These are phyloP conservation scores for Sturnus vulgaris DNA, from an alignment of 2,113 vertebrate genomes.

Conservation along the genomic window DNA sequence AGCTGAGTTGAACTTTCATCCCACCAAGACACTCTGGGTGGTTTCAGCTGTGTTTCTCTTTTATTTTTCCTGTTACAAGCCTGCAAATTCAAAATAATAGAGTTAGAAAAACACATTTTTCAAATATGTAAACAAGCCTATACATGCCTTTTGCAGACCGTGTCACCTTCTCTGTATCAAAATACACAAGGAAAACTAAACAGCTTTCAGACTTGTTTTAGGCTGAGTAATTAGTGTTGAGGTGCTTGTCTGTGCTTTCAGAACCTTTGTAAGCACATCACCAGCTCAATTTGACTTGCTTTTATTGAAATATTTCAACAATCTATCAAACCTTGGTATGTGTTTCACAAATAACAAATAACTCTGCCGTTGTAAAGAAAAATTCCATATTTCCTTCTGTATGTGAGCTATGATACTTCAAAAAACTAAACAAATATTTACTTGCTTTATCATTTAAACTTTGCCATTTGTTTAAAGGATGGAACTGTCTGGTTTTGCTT, in stretches of 20 bases:
- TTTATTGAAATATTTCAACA: not conserved
- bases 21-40: not conserved
- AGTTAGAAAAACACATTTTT: not conserved
- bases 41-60: not conserved
- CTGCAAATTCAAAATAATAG: not conserved
- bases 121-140: not conserved
- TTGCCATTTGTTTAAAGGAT: not conserved
- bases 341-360: not conserved
- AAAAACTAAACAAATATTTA: conserved; percentile 36
- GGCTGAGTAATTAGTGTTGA: not conserved
- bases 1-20: not conserved
- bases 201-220: not conserved
- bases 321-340: not conserved
- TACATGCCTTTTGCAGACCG: not conserved
- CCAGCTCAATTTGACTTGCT: not conserved
- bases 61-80: not conserved
- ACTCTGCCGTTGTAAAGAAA: not conserved
- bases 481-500: not conserved
- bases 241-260: not conserved
- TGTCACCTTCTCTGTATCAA: not conserved
- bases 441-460: conserved; percentile 30
- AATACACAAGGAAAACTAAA: not conserved
- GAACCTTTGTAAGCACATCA: not conserved
- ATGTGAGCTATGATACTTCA: not conserved
- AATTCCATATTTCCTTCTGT: not conserved